phyloP scores from a whole-genome alignment of 2,113 vertebrate genomes.

The Scomber colias region DNA sequence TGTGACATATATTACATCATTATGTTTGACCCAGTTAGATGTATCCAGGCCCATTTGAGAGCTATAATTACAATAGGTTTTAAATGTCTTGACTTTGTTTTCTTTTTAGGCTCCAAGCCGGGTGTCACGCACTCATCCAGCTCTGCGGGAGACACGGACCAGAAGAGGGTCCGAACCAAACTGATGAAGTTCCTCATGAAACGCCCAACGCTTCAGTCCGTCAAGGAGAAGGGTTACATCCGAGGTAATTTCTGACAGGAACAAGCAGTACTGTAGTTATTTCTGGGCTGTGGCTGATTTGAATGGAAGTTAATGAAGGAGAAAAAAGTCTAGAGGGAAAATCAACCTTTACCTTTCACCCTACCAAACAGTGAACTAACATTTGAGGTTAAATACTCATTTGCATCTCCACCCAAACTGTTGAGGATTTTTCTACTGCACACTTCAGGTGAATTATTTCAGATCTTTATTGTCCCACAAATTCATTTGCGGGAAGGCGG shows the following conservation, averaged over 20 bases:
- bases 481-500: too few species aligned
- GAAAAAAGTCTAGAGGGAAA: not conserved
- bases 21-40: not conserved
- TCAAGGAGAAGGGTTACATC: conserved; percentile 94
- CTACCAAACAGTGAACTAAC: too few species aligned
- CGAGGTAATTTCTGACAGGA: conserved; percentile 84
- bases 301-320: conserved; percentile 3
- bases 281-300: not conserved
- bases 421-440: too few species aligned
- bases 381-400: too few species aligned
- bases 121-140: conserved; percentile 28
- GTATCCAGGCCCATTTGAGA: not conserved
- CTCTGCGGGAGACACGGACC: conserved; percentile 81
- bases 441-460: too few species aligned
- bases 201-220: conserved; percentile 90
- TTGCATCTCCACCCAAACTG: too few species aligned
- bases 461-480: too few species aligned
- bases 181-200: conserved; percentile 91
- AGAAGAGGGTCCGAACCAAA: conserved; percentile 88
- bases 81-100: not conserved
- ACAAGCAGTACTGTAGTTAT: not conserved
- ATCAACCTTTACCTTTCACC: too few species aligned
- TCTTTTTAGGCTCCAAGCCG: conserved; percentile 46
- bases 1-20: not conserved
- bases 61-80: not conserved